A percentile compares a stretch with the other conserved stretches of the same genome.
phyloP scores from a whole-genome alignment of 1,140 invertebrate species.

The Dendroctonus ponderosae region DNA sequence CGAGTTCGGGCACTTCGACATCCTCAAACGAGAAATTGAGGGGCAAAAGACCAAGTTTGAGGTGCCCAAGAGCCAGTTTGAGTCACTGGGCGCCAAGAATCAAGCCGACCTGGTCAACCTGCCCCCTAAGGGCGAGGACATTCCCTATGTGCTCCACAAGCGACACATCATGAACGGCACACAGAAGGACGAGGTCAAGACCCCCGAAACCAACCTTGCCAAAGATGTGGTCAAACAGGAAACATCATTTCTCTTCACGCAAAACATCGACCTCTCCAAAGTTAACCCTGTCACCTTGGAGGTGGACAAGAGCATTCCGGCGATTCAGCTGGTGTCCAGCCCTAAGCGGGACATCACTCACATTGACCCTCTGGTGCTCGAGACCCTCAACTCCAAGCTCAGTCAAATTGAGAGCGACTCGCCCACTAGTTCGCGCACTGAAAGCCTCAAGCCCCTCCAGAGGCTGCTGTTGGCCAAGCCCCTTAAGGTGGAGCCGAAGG shows the following conservation, averaged over 20 bases:
- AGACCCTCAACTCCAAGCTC: slow-evolving; percentile 67
- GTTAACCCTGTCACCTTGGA: slow-evolving; percentile 67
- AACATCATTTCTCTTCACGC: slow-evolving; percentile 61
- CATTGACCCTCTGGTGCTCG: slow-evolving; percentile 63
- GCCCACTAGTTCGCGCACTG: slow-evolving; percentile 65
- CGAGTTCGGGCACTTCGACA: slow-evolving; percentile 66
- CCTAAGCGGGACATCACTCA: slow-evolving; percentile 67
- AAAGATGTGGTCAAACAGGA: slow-evolving; percentile 19
- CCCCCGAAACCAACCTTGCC: slow-evolving; percentile 18
- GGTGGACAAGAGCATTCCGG: slow-evolving; percentile 61
- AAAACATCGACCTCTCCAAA: slow-evolving; percentile 70
- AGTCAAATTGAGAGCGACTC: slow-evolving; percentile 71
- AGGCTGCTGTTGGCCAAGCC: slow-evolving; percentile 54
- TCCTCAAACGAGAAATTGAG: slow-evolving; percentile 55
- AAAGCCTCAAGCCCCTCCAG: slow-evolving; percentile 61
- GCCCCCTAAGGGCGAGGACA: slow-evolving; percentile 63
- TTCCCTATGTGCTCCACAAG: slow-evolving; percentile 80
- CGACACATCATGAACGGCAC: slow-evolving; percentile 80
- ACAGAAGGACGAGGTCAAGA: slow-evolving; percentile 48
- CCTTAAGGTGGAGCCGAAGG: slow-evolving; percentile 42
- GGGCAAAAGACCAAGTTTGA: slow-evolving; percentile 54
- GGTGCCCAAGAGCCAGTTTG: slow-evolving; percentile 57
- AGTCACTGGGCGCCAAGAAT: slow-evolving; percentile 49
- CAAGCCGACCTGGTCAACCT: slow-evolving; percentile 51
- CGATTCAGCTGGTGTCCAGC: slow-evolving; percentile 61